phyloP scores from a whole-genome alignment of 2,797 vertebrate genomes.

The Lithobates sylvaticus region DNA sequence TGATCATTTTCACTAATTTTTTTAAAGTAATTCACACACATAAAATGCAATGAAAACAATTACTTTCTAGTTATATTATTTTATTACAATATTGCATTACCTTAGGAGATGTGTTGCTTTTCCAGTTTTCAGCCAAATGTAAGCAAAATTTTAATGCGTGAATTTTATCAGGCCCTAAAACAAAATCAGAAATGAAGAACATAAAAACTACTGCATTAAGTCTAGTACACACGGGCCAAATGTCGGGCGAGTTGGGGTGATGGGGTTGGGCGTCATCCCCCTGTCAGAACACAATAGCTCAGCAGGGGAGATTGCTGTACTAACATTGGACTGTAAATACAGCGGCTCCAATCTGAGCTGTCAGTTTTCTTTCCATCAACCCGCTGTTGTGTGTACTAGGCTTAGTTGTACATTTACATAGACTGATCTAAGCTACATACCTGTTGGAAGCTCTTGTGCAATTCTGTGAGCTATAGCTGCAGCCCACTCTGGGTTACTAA shows the following conservation, averaged over 20 bases:
- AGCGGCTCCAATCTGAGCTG: no score
- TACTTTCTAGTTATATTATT: neutral
- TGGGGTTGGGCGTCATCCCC: no score
- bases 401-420: neutral
- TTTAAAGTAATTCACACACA: no score
- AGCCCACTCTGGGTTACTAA: constrained; percentile 90
- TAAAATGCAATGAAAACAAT: neutral
- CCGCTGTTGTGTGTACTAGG: no score
- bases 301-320: no score
- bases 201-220: neutral
- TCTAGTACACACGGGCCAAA: no score
- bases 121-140: constrained; percentile 86
- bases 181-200: neutral
- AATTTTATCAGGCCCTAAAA: constrained; percentile 88
- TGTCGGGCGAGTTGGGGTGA: no score
- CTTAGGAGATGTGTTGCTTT: constrained; percentile 81
- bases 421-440: constrained; percentile 69
- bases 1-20: no score
- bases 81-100: constrained; percentile 68
- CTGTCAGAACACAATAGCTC: no score
- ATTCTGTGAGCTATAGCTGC: constrained; percentile 90
- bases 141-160: constrained; percentile 89
- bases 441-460: constrained; percentile 90
- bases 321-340: no score
- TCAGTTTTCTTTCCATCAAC: no score